phyloP scores from a whole-genome alignment of 2,888 invertebrate genomes.

The Oegoconia quadripuncta region DNA sequence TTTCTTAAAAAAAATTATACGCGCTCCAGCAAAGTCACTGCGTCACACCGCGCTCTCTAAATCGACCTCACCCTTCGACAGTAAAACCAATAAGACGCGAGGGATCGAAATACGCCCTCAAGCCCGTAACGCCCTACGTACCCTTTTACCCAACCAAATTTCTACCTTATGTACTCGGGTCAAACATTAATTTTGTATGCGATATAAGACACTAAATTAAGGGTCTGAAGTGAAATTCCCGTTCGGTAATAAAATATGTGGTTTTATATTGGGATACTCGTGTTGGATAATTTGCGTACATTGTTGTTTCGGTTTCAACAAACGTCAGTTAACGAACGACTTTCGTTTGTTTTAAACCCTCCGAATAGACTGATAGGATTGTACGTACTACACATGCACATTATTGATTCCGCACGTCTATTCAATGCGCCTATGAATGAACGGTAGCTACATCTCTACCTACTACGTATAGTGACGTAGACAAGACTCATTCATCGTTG shows the following conservation, averaged over 20 bases:
- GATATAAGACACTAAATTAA: conserved; percentile 35
- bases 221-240: conserved; percentile 45
- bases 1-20: conserved; percentile 15
- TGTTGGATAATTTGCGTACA: conserved; percentile 11
- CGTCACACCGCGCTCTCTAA: conserved; percentile 49
- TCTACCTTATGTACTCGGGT: conserved; percentile 19
- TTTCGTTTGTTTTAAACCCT: too few relatives aligned
- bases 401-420: too few relatives aligned
- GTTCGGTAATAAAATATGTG: conserved; percentile 48
- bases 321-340: too few relatives aligned
- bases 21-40: conserved; percentile 59
- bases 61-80: conserved; percentile 61
- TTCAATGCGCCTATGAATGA: too few relatives aligned
- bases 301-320: too few relatives aligned
- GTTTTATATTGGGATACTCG: conserved; percentile 32
- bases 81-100: conserved; percentile 74
- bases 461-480: too few relatives aligned
- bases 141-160: conserved; percentile 24
- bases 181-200: conserved; percentile 27
- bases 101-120: conserved; percentile 50
- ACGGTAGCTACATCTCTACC: too few relatives aligned
- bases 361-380: too few relatives aligned
- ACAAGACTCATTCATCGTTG: too few relatives aligned
- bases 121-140: conserved; percentile 57
- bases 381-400: too few relatives aligned